Base-by-base conservation (phyloP, 2,888 invertebrate species). In the Conus canariensis region DNA sequence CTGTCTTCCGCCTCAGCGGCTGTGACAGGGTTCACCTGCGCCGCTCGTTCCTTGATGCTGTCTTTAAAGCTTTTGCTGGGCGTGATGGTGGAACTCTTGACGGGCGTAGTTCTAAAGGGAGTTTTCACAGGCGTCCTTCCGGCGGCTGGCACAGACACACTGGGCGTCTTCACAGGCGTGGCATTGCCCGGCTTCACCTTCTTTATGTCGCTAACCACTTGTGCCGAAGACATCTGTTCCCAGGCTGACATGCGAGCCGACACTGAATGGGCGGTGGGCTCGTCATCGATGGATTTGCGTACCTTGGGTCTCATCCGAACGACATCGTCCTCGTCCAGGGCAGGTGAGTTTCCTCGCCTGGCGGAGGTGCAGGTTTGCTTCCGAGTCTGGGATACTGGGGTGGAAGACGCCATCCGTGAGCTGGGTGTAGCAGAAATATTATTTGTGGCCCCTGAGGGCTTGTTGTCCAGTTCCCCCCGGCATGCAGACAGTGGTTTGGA, bases 201-300 rank as follows among this genome's bases (percentile, higher is more conserved):
- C 92, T 95, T 95, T 58, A 94, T 94, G 77, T 94, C 91, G 85
- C 94, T 94, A 45, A 94, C 94, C 90, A 94, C 90, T 67, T 94
- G 94, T 12, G 93, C 89, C 5, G 94, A 92, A 0, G 94, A 93
- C 93, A 94, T 94, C 59, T 93, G 91, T 91, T 95, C 96, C 95
- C 95, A 96, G 22, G 95, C 95, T 16, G 95, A 95, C 94, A 95
- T 95, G 19, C 95, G 92, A 14, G 95, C 95, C 16, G 92, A 92
- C 25, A 95, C 95, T 59, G 96, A 94, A 90, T 94, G 94, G 12
- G 94, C 94, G 6, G 95, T 95, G 6, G 95, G 95, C 87, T 96
- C 96, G 10, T 94, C 94, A 70, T 94, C 94, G 56, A 92, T 90
- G 30, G 91, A 89, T 70, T 89, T 89, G 67, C 89, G 89, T 7